Percentiles rank a stretch among this genome's conserved stretches.
Evolutionary conservation across 2,113 vertebrate genomes (phyloP).

Genomic region (Egretta garzetta): DNA sequence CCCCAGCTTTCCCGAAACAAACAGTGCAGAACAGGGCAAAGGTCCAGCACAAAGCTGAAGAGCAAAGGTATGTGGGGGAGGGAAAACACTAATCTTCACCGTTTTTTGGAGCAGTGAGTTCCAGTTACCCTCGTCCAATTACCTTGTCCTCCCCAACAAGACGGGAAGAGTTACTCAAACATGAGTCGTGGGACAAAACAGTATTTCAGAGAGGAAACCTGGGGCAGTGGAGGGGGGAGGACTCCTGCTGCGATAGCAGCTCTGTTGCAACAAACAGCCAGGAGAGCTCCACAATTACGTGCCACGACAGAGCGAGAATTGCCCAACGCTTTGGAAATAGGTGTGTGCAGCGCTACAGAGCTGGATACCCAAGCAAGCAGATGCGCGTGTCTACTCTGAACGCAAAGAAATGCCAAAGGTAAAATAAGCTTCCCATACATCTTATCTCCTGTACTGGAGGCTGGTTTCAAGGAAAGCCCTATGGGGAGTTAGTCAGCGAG

Average conservation of each 20-base stretch:
- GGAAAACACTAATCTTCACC: not conserved
- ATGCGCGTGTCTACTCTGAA: not conserved
- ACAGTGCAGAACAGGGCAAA: conserved; percentile 59
- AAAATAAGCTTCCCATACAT: not conserved
- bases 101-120: not conserved
- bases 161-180: not conserved
- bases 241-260: conserved; percentile 39
- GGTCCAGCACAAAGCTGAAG: conserved; percentile 62
- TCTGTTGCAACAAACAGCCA: conserved; percentile 47
- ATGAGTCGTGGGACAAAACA: not conserved
- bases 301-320: conserved; percentile 39
- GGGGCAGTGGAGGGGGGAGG: fast-evolving
- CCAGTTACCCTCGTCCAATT: not conserved
- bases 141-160: not conserved
- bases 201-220: conserved; percentile 1
- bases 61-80: conserved; percentile 22
- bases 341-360: not conserved
- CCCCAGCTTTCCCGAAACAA: conserved; percentile 47
- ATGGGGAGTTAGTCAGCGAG: conserved; percentile 11
- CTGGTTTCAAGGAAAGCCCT: conserved; percentile 52
- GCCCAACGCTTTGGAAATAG: conserved; percentile 49
- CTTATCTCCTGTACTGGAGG: conserved; percentile 1
- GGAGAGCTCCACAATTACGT: not conserved
- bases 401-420: not conserved
- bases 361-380: not conserved